Conservation (phyloP, 2,888 invertebrate genomes). For the Athripsodes cinereus region DNA sequence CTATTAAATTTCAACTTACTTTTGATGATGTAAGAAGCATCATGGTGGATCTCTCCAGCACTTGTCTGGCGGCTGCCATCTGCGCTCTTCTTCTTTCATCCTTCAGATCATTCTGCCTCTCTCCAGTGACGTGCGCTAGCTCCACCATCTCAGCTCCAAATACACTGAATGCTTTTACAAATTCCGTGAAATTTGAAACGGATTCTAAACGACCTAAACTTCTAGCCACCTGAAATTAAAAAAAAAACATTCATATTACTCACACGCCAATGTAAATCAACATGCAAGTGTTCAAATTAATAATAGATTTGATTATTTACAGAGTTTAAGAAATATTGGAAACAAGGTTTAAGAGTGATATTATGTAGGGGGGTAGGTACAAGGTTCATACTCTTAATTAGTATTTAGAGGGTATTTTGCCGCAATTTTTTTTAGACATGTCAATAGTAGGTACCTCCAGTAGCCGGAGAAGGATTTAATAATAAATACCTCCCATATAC, state of each 20-base stretch:
- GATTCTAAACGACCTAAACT: constrained; percentile 79
- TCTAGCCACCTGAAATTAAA: constrained; percentile 58
- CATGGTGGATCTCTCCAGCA: constrained; percentile 93
- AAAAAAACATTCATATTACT: not conserved
- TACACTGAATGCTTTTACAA: constrained; percentile 96
- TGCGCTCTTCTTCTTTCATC: constrained; percentile 93
- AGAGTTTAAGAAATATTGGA: too few species aligned
- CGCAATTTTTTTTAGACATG: too few species aligned
- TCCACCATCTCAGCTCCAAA: constrained; percentile 99
- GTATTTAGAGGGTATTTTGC: too few species aligned
- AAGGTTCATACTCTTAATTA: too few species aligned
- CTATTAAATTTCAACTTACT: constrained; percentile 54
- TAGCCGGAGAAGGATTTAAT: too few species aligned
- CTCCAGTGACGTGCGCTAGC: constrained; percentile 86
- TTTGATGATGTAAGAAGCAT: constrained; percentile 96
- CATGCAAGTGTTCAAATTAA: too few species aligned
- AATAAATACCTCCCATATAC: too few species aligned
- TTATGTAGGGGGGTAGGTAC: too few species aligned
- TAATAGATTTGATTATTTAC: too few species aligned
- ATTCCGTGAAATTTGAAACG: constrained; percentile 91
- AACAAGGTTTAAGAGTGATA: too few species aligned
- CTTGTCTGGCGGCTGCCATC: constrained; percentile 92
- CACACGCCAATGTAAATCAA: too few species aligned
- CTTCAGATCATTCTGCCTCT: constrained; percentile 75
- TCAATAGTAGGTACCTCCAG: too few species aligned